Evolutionary conservation across 2,113 vertebrate species (phyloP), one percentile per base, ranked within the genome.

Genomic region (Chitala chitala): DNA sequence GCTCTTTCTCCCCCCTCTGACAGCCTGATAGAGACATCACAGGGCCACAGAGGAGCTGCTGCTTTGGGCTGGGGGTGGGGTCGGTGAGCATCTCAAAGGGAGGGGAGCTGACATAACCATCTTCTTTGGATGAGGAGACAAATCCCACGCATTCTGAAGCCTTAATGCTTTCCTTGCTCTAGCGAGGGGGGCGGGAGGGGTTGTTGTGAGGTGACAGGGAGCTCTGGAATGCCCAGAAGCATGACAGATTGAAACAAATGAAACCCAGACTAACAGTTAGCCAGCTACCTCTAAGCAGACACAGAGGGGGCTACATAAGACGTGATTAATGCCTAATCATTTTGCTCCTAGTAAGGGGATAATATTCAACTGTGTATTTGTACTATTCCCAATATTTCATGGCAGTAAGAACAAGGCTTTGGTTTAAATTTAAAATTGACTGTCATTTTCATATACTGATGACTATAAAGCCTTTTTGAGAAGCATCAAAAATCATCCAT

Each of bases 21-120:
- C 91, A 91, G 87, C 84, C 87, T 91, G 90, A 92, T 91, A 89
- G 89, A 91, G 90, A 91, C 90, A 90, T 92, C 90, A 91, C 83
- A 83, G 82, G 36, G 79, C 89, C 89, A 91, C 89, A 82, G 86
- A 89, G 89, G 89, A 89, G 82, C 87, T 87, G 88, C 89, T 86
- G 89, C 87, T n/a, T n/a, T n/a, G n/a, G n/a, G n/a, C n/a, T n/a
- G 85, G 87, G 88, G 89, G 89, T n/a, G n/a, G n/a, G n/a, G n/a
- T n/a, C n/a, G n/a, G n/a, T n/a, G 88, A 88, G 87, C 82, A 75
- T 88, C 91, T 92, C 89, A 89, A 90, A 91, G 89, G 80, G 81
- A 87, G 89, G 86, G 89, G 86, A 87, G 88, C 89, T 83, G 86
- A 89, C 86, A 87, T 91, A 89, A 91, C 89, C 89, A 86, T 78